Evolutionary conservation across 2,888 invertebrate species (phyloP), one percentile per base, ranked within the genome.

Genomic region (Zelleria hepariella): DNA sequence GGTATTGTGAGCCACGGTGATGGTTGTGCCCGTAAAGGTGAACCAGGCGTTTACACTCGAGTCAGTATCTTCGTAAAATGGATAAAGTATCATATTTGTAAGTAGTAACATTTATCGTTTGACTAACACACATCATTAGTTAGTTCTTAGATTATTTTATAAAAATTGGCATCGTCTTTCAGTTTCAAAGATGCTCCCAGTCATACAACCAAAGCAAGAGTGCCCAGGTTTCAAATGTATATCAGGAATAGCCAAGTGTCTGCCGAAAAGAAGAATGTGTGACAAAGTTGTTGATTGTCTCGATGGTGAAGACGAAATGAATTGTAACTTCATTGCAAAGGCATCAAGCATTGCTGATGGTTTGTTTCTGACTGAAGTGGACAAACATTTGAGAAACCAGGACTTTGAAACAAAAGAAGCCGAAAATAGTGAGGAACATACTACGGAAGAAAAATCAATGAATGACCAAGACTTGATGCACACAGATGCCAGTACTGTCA

Each of bases 1-100:
- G 96, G 96, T 0, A 91, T 96, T 58, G 95, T 96, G 0, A 96
- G 96, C 71, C 96, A 96, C 71, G 96, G 96, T 24, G 93, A 95
- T 68, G 96, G 96, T 2, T 96, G 96, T 77, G 96, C 92, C 21
- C 90, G 94, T 64, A 92, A 93, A 58, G 90, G 91, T 62, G 94
- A 96, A 74, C 94, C 95, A 20, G 96, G 96, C 1, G 95, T 93
- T 55, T 96, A 96, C 70, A 95, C 96, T 0, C 90, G 94, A 78
- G 93, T 96, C 21, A 92, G 93, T 64, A 83, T 93, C 25, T 95
- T 92, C 72, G 77, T 92, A n/a, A 89, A 92, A 62, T 96, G 96
- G 96, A 93, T 96, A 62, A 86, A 86, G 63, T 85, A 88, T 58
- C 89, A 91, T 62, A 91, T 89, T 27, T 79, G 93, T 93, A 78